These are phyloP conservation scores for Drosophila nikananu DNA, from an alignment of 1,140 invertebrate species.

Conservation along the genomic window DNA sequence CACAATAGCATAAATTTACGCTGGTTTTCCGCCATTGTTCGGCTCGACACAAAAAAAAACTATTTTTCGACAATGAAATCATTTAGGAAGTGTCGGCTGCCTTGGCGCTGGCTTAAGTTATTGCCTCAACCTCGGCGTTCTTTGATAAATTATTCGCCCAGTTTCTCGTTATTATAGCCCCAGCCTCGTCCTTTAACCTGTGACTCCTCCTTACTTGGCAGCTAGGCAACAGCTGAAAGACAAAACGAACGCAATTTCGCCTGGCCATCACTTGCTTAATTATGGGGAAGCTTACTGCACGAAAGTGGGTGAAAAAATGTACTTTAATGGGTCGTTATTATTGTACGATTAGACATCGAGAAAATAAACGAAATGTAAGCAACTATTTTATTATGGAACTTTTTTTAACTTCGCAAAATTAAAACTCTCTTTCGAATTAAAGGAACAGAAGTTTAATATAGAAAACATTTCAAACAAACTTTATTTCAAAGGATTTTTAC, in stretches of 20 bases:
- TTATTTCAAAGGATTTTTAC: neutral
- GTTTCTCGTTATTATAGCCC: constrained; percentile 24
- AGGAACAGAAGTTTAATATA: neutral
- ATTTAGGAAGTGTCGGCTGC: constrained; percentile 72
- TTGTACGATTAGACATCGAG: neutral
- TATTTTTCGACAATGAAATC: constrained; percentile 78
- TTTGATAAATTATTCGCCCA: constrained; percentile 74
- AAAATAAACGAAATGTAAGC: neutral
- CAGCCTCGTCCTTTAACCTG: neutral
- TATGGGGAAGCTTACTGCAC: neutral
- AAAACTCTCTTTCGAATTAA: too few relatives aligned
- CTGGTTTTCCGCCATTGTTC: constrained; percentile 45
- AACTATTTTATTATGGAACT: neutral
- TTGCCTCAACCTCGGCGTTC: constrained; percentile 59
- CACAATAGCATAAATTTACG: constrained; percentile 54
- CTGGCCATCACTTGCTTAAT: constrained; percentile 53
- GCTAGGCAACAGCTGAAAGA: constrained; percentile 52
- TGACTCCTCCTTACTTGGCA: constrained; percentile 1
- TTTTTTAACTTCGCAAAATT: too few relatives aligned
- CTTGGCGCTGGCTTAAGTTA: constrained; percentile 54
- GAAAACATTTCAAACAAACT: neutral
- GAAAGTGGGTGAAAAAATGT: constrained; percentile 15
- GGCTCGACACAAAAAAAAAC: constrained; percentile 39
- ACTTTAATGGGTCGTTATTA: constrained; percentile 54
- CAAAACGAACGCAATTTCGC: constrained; percentile 20